A percentile compares a stretch with the other conserved stretches of the same genome.
Evolutionary conservation across 2,797 vertebrate species (phyloP).

Genomic region (Smutsia gigantea): DNA sequence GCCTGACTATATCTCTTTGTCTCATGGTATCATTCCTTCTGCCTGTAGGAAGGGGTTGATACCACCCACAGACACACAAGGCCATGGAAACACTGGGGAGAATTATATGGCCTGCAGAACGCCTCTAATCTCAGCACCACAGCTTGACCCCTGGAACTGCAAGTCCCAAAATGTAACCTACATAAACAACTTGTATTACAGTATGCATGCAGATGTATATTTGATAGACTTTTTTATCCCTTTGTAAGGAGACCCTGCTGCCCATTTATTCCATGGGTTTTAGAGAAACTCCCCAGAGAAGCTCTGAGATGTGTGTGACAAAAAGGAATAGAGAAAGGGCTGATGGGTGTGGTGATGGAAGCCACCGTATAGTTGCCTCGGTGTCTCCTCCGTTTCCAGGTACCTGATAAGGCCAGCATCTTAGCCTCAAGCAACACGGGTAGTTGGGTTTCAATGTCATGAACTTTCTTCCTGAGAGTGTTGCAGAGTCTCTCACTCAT

Average conservation of each 20-base stretch:
- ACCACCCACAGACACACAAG: not conserved
- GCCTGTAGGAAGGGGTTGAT: not conserved
- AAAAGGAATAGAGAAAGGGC: not conserved
- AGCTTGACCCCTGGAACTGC: not conserved
- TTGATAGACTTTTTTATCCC: not conserved
- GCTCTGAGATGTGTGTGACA: not conserved
- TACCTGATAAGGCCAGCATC: slow-evolving; percentile 93
- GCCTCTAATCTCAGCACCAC: not conserved
- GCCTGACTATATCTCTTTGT: not conserved
- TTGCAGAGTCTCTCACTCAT: slow-evolving; percentile 91
- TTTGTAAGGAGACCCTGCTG: not conserved
- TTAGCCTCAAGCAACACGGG: slow-evolving; percentile 93
- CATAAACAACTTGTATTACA: not conserved
- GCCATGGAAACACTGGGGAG: not conserved
- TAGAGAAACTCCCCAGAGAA: not conserved
- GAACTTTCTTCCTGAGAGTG: slow-evolving; percentile 91
- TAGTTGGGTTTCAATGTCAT: slow-evolving; percentile 92
- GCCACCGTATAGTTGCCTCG: not conserved
- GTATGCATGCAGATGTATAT: not conserved
- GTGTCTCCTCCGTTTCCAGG: not conserved
- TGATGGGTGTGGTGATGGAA: fast-evolving
- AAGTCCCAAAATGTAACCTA: not conserved
- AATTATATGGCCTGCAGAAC: not conserved
- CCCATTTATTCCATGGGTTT: not conserved
- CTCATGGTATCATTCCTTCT: not conserved